phyloP scores from a whole-genome alignment of 2,888 invertebrate species.

The Oxycera nigricornis region DNA sequence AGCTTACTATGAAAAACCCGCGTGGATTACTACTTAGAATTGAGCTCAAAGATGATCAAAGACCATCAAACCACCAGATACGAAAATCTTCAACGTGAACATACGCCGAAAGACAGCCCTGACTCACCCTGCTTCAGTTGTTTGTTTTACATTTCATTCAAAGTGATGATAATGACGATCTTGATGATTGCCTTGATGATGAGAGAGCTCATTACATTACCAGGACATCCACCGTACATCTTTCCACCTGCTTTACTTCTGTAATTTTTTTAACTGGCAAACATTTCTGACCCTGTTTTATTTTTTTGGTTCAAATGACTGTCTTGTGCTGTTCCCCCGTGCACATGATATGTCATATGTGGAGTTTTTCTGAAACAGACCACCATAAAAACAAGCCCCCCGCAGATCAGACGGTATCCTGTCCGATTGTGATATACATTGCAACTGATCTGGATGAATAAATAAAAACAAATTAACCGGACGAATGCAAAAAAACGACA shows the following conservation, averaged over 20 bases:
- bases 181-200: conserved; percentile 22
- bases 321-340: not conserved
- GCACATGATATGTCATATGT: conserved; percentile 5
- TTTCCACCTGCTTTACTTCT: conserved; percentile 24
- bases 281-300: too few relatives aligned
- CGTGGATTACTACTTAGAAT: too few relatives aligned
- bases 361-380: not conserved
- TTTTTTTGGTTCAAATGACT: too few relatives aligned
- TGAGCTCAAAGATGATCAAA: too few relatives aligned
- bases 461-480: conserved; percentile 31
- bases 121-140: not conserved
- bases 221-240: not conserved
- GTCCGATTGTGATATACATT: conserved; percentile 21
- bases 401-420: not conserved
- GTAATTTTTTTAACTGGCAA: not conserved
- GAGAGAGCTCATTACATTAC: conserved; percentile 11
- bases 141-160: not conserved
- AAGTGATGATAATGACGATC: conserved; percentile 16
- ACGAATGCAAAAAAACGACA: conserved; percentile 16
- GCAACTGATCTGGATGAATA: conserved; percentile 17
- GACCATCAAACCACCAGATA: too few relatives aligned
- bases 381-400: conserved; percentile 12
- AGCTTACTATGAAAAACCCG: too few relatives aligned
- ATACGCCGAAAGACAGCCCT: too few relatives aligned
- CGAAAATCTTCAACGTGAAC: too few relatives aligned